Percentiles rank a stretch among this genome's conserved stretches.
phyloP scores from a whole-genome alignment of 2,797 vertebrate genomes.

The Myotis myotis region DNA sequence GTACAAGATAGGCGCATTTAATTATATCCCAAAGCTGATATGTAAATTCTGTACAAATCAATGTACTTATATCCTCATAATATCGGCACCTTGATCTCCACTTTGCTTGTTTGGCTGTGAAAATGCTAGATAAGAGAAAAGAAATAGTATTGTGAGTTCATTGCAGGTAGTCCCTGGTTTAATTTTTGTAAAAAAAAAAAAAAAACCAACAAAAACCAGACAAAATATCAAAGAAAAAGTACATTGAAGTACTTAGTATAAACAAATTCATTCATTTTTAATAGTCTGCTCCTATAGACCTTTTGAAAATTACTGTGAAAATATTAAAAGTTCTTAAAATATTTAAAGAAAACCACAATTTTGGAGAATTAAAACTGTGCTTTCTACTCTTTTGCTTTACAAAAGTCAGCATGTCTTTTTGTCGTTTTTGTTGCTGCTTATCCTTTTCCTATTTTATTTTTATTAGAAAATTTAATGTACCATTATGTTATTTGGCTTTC shows the following conservation, averaged over 20 bases:
- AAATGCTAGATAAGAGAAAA: neutral
- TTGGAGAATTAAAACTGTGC: constrained; percentile 14
- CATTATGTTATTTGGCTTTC: neutral
- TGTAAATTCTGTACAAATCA: neutral
- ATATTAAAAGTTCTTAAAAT: constrained; percentile 53
- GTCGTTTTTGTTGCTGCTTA: neutral
- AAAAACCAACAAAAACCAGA: neutral
- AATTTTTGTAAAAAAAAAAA: neutral
- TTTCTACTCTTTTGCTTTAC: neutral
- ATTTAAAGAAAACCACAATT: constrained; percentile 43
- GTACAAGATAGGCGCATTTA: neutral
- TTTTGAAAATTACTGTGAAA: constrained; percentile 9
- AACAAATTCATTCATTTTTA: constrained; percentile 59
- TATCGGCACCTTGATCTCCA: neutral
- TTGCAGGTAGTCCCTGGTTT: neutral
- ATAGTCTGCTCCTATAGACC: neutral
- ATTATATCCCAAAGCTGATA: neutral
- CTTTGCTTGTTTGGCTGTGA: neutral
- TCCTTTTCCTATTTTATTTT: neutral
- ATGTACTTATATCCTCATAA: neutral
- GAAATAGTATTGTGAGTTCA: neutral
- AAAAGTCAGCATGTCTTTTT: neutral
- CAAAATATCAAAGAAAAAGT: constrained; percentile 3
- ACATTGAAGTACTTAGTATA: neutral
- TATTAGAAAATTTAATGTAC: constrained; percentile 3